Conservation (phyloP, 2,888 invertebrate species). For the Rhamnusium bicolor region DNA sequence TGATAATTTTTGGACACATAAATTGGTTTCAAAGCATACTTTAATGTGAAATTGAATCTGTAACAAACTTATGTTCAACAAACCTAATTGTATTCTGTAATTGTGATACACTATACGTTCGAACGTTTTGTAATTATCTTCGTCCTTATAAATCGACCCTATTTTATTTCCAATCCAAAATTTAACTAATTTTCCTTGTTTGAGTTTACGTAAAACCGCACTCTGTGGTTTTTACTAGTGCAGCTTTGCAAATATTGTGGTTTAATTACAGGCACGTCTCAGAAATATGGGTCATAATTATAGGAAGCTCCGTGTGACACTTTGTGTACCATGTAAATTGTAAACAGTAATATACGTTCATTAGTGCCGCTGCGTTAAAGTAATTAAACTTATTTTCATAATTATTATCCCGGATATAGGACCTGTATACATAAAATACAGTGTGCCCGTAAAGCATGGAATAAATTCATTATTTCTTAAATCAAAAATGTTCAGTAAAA, state of each 20-base stretch:
- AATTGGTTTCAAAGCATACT: no score
- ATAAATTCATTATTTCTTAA: no score
- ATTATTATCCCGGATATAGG: no score
- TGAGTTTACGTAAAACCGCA: neutral
- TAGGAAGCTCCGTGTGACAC: slow-evolving; percentile 18
- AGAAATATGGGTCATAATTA: slow-evolving; percentile 28
- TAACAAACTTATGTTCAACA: no score
- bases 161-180: neutral
- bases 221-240: slow-evolving; percentile 9
- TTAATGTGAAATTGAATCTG: no score
- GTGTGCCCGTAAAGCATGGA: no score
- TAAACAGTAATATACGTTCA: neutral
- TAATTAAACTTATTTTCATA: no score
- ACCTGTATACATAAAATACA: no score
- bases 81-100: neutral
- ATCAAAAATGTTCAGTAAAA: no score
- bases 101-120: neutral
- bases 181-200: neutral
- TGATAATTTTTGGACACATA: no score
- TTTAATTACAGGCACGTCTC: slow-evolving; percentile 30
- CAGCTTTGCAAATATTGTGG: slow-evolving; percentile 36
- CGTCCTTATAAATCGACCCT: neutral
- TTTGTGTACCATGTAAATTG: slow-evolving; percentile 29
- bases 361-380: neutral
- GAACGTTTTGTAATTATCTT: neutral